phyloP scores from a whole-genome alignment of 2,888 invertebrate genomes.

The Andrena minutula region DNA sequence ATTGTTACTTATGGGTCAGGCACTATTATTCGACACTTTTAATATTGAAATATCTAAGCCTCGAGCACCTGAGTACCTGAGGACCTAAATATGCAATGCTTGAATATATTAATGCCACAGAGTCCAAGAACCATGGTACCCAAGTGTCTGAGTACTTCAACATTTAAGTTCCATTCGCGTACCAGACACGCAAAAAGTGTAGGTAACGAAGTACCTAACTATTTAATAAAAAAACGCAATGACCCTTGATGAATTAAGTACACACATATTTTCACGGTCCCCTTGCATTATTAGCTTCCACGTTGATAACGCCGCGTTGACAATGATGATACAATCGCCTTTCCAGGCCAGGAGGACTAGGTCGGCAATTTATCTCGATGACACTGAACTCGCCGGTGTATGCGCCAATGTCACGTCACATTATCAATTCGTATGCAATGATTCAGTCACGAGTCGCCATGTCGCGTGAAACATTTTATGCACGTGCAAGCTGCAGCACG shows the following conservation, averaged over 20 bases:
- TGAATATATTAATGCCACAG: not conserved
- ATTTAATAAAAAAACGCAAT: slow-evolving; percentile 21
- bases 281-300: slow-evolving; percentile 37
- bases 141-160: not conserved
- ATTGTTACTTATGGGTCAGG: too few relatives aligned
- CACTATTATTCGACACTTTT: too few relatives aligned
- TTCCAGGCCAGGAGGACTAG: slow-evolving; percentile 79
- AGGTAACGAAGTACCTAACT: not conserved
- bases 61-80: not conserved
- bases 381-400: slow-evolving; percentile 71
- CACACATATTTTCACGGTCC: slow-evolving; percentile 45
- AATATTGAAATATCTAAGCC: not conserved
- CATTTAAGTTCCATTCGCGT: not conserved
- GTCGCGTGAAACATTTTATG: slow-evolving; percentile 42
- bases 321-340: slow-evolving; percentile 61
- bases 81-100: not conserved
- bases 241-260: slow-evolving; percentile 19
- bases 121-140: not conserved
- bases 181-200: not conserved
- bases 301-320: slow-evolving; percentile 35
- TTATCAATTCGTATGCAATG: slow-evolving; percentile 56
- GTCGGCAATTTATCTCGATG: slow-evolving; percentile 76
- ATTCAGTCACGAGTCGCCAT: slow-evolving; percentile 35
- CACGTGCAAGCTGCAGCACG: slow-evolving; percentile 32
- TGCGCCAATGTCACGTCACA: slow-evolving; percentile 68